Percentiles rank a stretch among this genome's conserved stretches.
Conservation (phyloP, 2,113 vertebrate genomes). For the Oryctolagus cuniculus region DNA sequence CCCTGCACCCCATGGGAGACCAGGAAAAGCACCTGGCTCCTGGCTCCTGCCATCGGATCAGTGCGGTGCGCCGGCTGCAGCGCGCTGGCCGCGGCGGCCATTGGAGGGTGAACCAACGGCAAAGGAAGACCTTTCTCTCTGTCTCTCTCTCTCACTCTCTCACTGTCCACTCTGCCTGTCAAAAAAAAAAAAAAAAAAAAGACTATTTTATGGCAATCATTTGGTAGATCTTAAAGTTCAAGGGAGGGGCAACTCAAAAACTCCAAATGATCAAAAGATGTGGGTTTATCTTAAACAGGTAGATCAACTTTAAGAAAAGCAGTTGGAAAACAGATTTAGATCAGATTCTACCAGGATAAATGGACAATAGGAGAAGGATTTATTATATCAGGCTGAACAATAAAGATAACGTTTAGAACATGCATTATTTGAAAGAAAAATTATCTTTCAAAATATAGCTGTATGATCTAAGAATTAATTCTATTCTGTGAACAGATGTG, state of each 20-base stretch:
- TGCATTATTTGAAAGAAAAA: conserved; percentile 14
- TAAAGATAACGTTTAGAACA: conserved; percentile 1
- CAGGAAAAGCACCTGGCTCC: too few relatives aligned
- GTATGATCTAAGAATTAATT: background rate
- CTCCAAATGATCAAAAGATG: background rate
- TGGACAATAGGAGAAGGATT: background rate
- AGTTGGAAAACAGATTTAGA: background rate
- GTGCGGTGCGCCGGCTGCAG: too few relatives aligned
- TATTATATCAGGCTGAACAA: background rate
- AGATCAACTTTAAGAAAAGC: background rate
- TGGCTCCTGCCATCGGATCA: too few relatives aligned
- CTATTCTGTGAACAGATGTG: background rate
- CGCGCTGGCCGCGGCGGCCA: too few relatives aligned
- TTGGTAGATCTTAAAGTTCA: background rate
- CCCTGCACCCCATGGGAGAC: too few relatives aligned
- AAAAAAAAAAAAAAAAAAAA: too few relatives aligned
- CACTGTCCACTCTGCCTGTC: too few relatives aligned
- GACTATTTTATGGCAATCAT: background rate
- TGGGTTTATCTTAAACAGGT: background rate
- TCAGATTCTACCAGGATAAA: background rate
- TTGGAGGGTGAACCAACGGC: too few relatives aligned
- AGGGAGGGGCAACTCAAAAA: background rate
- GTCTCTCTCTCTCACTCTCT: too few relatives aligned
- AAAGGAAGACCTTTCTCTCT: too few relatives aligned
- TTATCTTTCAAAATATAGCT: background rate